Base-by-base conservation (phyloP, 2,113 vertebrate genomes). In the Marmota monax region DNA sequence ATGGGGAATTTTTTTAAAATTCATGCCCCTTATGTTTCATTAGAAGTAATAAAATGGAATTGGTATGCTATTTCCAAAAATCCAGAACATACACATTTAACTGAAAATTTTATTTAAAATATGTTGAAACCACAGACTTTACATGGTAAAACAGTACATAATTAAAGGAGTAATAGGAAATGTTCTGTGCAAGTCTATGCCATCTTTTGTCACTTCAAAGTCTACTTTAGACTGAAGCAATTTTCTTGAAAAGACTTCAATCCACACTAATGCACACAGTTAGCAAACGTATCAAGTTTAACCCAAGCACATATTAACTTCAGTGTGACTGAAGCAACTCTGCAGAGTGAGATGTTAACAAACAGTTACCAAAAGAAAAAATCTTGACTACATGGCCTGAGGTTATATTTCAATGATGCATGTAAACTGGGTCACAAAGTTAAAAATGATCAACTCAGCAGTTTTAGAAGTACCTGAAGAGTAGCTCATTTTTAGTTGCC, bases 371-470 rank as follows among this genome's bases (percentile, higher is more conserved):
- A 94, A 97, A 95, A 97, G 73, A 27, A 84, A 53, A 29, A 11
- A 27, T 76, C 10, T 84, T 74, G 61, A 94, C 90, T 92, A 17
- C 8, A 25, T 92, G 45, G 87, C 70, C 88, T 88, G 25, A 89
- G 94, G 96, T 82, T 91, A 95, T 10, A 76, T 92, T 97, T 89
- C 92, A 97, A 88, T 78, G 88, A 58, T 94, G 79, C 56, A 85
- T 6, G 0, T 92, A 96, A 97, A 96, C 85, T 96, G 86, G 95
- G 70, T 98, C 96, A 97, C 79, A 37, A 69, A 98, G 77, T 92
- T 79, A 84, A 96, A 88, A 92, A 37, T 90, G 51, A 96, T 79
- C 88, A 74, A 93, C 37, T 98, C 85, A 95, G 92, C 92, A 97
- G 25, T 94, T 98, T 94, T 88, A 84, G 18, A 76, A 97, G 7